Conservation (phyloP, 2,113 vertebrate species). For the Neogale vison region DNA sequence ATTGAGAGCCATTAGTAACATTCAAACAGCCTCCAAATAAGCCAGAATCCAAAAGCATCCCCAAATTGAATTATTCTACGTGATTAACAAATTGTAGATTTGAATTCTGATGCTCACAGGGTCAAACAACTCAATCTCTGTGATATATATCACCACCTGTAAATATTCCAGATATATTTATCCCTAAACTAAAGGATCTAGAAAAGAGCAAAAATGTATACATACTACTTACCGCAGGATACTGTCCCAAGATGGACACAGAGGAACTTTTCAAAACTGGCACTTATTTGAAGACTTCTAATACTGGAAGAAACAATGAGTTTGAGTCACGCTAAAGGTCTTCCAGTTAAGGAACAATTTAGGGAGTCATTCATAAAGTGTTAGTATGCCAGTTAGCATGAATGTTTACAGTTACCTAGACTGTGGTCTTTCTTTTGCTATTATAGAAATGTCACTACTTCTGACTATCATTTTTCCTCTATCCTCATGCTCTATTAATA, state of each 20-base stretch:
- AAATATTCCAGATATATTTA: neutral
- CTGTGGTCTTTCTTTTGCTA: neutral
- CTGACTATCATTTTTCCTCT: neutral
- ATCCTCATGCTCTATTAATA: neutral
- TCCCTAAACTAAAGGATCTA: neutral
- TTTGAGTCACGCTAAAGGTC: neutral
- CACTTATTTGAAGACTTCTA: neutral
- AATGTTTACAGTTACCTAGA: neutral
- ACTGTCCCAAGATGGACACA: neutral
- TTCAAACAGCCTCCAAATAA: neutral
- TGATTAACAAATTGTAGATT: neutral
- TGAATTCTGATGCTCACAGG: conserved; percentile 17
- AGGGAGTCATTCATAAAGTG: neutral
- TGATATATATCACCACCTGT: neutral
- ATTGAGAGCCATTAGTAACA: neutral
- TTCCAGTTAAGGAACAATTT: neutral
- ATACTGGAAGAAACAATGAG: neutral
- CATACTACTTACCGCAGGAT: neutral
- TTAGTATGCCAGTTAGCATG: neutral
- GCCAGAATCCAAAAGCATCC: neutral
- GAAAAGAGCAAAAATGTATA: neutral
- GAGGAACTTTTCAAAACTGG: neutral
- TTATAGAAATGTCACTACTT: neutral
- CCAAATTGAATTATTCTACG: neutral
- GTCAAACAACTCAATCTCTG: neutral